Conservation (phyloP, 2,113 vertebrate species). For the Gadus chalcogrammus region DNA sequence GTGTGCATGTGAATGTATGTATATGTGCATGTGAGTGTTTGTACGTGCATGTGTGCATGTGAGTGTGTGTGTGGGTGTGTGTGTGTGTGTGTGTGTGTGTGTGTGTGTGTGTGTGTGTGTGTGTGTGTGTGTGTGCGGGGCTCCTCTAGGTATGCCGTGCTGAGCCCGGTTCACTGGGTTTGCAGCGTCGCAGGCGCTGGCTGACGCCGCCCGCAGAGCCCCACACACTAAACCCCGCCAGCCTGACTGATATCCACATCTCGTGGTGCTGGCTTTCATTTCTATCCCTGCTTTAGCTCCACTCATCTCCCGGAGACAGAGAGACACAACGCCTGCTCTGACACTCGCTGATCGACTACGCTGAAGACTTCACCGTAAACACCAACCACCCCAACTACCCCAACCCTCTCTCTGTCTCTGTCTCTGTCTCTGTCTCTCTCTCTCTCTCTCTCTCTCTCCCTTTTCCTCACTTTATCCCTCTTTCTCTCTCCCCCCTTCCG, state of each 20-base stretch:
- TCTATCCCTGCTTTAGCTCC: slow-evolving; percentile 43
- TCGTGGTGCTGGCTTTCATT: slow-evolving; percentile 47
- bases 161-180: slow-evolving; percentile 65
- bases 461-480: too few species aligned
- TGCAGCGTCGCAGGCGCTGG: slow-evolving; percentile 52
- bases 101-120: slow-evolving; percentile 48
- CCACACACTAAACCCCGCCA: slow-evolving; percentile 40
- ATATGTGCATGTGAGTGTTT: too few species aligned
- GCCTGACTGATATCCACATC: slow-evolving; percentile 56
- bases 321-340: slow-evolving; percentile 44
- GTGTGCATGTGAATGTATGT: too few species aligned
- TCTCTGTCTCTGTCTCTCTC: neutral
- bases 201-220: slow-evolving; percentile 55
- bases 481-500: neutral
- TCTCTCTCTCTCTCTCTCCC: neutral
- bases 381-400: neutral
- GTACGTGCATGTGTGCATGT: too few species aligned
- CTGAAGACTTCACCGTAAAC: too few species aligned
- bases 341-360: slow-evolving; percentile 30
- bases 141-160: slow-evolving; percentile 5
- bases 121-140: slow-evolving; percentile 25
- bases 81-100: slow-evolving; percentile 53
- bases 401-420: too few species aligned
- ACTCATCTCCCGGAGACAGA: slow-evolving; percentile 57
- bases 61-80: slow-evolving; percentile 34